These are phyloP conservation scores for Cebus imitator DNA, from an alignment of 2,113 vertebrate genomes.

Conservation along the genomic window DNA sequence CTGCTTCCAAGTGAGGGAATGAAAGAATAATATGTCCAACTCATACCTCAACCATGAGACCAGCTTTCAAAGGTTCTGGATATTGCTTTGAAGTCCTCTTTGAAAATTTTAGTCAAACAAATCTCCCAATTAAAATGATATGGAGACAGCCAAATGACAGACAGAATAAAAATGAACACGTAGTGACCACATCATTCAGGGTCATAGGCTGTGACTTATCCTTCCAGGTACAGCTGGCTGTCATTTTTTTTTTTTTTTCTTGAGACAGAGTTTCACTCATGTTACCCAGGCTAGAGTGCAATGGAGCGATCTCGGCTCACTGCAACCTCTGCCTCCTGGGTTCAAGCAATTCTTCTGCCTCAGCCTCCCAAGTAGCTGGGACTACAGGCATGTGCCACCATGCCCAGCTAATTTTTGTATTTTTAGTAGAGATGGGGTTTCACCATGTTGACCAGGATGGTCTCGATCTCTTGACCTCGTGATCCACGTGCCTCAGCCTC, in stretches of 20 bases:
- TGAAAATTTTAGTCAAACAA: constrained; percentile 23
- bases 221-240: background rate
- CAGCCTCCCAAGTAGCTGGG: too few relatives aligned
- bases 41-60: background rate
- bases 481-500: too few relatives aligned
- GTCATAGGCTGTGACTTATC: background rate
- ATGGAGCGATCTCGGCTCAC: too few relatives aligned
- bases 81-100: constrained; percentile 29
- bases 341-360: too few relatives aligned
- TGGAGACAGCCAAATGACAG: background rate
- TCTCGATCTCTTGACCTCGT: too few relatives aligned
- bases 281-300: too few relatives aligned
- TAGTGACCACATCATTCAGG: background rate
- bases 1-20: background rate
- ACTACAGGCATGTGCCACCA: too few relatives aligned
- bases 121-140: background rate
- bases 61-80: background rate
- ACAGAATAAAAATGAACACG: background rate
- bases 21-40: background rate
- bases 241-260: background rate
- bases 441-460: too few relatives aligned
- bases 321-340: too few relatives aligned
- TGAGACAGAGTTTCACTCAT: too few relatives aligned
- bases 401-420: too few relatives aligned
- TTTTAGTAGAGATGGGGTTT: too few relatives aligned